Evolutionary conservation across 2,797 vertebrate genomes (phyloP), one percentile per base, ranked within the genome.

Genomic region (Darevskia mixta): DNA sequence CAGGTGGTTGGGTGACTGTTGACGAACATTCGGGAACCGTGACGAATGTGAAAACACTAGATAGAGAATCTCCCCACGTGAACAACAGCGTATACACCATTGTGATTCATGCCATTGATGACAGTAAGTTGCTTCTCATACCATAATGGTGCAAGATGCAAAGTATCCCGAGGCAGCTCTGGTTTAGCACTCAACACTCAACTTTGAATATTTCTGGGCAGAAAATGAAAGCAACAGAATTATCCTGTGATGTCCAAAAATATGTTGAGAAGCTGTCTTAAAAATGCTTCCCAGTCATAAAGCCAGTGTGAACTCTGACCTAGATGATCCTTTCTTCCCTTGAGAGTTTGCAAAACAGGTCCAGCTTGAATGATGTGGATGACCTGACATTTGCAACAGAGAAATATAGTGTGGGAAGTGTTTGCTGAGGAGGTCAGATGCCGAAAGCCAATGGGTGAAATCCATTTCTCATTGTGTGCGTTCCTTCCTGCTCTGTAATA

Each of bases 31-130:
- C 98, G 0, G 98, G 98, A 80, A 23, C 66, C 23, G 80, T 98
- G 11, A 97, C 67, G 80, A 86, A 97, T 58, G 20, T 11, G 18
- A 89, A 97, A 93, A 97, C 90, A 61, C 95, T 98, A 93, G 98
- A 98, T 94, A 92, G 95, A 58, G 98, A 98, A 86, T 98, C 98
- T 1, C 91, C 94, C 4, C 92, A 91, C 55, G 95, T 98, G 23
- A 92, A 96, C 18, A 85, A 96, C 2, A 95, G 87, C 78, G 29
- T 94, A 77, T 98, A 99, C 87, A 93, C 72, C 11, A 38, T 98
- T 9, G 0, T 96, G 0, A 69, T 97, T 1, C 90, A 66, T 0
- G 98, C 97, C 6, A 49, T 96, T 49, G 98, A 98, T 86, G 32
- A 96, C 5, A 98, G 98, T 98, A 96, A 91, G 94, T 87, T 78